Evolutionary conservation across 2,113 vertebrate genomes (phyloP).

Genomic region (Emydura subglobosa): DNA sequence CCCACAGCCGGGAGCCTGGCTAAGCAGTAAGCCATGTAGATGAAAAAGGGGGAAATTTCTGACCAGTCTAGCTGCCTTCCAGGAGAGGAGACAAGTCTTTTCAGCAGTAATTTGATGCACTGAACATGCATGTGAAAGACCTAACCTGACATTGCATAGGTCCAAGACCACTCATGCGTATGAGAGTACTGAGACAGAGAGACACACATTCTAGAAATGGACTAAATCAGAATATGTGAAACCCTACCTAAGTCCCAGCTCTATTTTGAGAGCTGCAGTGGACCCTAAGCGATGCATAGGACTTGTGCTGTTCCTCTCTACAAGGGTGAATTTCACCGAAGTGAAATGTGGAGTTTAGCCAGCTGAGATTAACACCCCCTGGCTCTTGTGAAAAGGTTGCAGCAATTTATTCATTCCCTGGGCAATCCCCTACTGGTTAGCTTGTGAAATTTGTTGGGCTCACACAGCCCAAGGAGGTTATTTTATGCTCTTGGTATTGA

Average conservation of each 20-base stretch:
- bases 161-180: background rate
- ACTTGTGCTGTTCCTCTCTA: rapidly evolving
- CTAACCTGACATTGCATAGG: rapidly evolving
- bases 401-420: background rate
- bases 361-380: background rate
- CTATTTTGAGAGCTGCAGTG: background rate
- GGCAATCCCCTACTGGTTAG: background rate
- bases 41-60: too few species aligned
- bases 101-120: background rate
- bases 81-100: background rate
- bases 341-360: background rate
- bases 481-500: background rate
- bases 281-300: rapidly evolving
- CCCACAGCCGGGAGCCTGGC: background rate
- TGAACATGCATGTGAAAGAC: background rate
- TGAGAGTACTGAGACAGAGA: too few species aligned
- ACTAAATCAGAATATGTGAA: background rate
- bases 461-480: background rate
- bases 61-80: background rate
- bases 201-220: background rate
- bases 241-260: background rate
- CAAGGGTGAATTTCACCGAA: background rate
- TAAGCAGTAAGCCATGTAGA: background rate
- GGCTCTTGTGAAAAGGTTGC: background rate
- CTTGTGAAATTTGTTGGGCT: background rate